Conservation (phyloP, 2,113 vertebrate species). For the Dipodomys ordii region DNA sequence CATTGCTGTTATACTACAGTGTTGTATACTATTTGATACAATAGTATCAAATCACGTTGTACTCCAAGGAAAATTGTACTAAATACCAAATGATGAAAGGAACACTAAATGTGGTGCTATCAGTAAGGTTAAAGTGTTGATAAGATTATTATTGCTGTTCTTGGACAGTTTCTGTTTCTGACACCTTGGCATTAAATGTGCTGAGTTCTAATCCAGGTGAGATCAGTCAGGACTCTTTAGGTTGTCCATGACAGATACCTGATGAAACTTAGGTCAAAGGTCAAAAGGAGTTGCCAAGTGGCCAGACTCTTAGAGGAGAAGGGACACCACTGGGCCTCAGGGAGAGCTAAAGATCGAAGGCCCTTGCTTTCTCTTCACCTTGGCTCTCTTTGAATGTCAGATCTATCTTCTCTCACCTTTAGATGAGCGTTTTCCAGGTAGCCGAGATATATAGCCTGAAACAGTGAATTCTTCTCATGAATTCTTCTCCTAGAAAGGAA, state of each 20-base stretch:
- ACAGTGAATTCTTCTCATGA: background rate
- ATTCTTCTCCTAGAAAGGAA: background rate
- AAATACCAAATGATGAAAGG: background rate
- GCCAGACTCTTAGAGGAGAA: background rate
- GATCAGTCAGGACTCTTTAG: background rate
- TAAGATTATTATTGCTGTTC: background rate
- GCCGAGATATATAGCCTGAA: background rate
- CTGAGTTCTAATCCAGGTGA: background rate
- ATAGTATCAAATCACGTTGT: background rate
- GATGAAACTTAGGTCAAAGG: background rate
- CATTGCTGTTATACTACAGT: too few species aligned
- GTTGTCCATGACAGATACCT: background rate
- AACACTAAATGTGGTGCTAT: too few species aligned
- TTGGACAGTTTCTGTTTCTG: background rate
- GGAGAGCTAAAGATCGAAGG: background rate
- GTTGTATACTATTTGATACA: too few species aligned
- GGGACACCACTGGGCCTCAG: background rate
- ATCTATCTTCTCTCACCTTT: background rate
- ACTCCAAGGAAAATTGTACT: background rate
- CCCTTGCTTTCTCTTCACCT: too few species aligned
- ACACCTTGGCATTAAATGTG: too few species aligned
- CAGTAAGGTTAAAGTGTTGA: background rate
- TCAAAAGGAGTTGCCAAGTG: background rate
- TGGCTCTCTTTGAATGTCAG: background rate
- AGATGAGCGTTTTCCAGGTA: background rate